Percentiles rank a stretch among this genome's conserved stretches.
Evolutionary conservation across 2,113 vertebrate genomes (phyloP).

Genomic region (Cnemophilus loriae): DNA sequence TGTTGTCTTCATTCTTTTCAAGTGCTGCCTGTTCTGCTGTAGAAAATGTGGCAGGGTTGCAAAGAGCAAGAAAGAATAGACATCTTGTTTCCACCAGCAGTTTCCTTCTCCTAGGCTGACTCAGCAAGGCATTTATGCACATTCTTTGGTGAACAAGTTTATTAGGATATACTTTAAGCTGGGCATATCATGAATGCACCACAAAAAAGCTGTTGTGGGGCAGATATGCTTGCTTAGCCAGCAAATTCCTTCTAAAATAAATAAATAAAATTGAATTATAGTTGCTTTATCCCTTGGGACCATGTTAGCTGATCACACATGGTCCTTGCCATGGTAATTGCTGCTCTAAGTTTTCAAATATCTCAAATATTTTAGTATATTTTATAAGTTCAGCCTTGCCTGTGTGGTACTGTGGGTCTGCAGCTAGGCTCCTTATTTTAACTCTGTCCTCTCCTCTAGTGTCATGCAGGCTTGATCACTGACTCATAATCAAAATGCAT

Average conservation of each 20-base stretch:
- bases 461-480: background rate
- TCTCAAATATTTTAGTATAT: background rate
- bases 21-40: slow-evolving; percentile 71
- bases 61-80: slow-evolving; percentile 72
- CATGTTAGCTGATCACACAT: background rate
- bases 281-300: background rate
- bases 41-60: slow-evolving; percentile 48
- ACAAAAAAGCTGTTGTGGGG: background rate
- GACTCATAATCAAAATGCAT: background rate
- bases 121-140: background rate
- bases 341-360: background rate
- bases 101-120: background rate
- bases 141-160: background rate
- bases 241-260: background rate
- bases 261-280: background rate
- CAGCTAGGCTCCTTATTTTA: background rate
- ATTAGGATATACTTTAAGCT: background rate
- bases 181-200: background rate
- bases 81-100: background rate
- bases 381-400: background rate
- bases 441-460: background rate
- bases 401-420: background rate
- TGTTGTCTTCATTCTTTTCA: slow-evolving; percentile 58
- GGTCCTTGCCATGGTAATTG: background rate
- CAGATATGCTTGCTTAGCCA: background rate